These are phyloP conservation scores for Parelbella ahira DNA, from an alignment of 2,888 invertebrate genomes.

Conservation along the genomic window DNA sequence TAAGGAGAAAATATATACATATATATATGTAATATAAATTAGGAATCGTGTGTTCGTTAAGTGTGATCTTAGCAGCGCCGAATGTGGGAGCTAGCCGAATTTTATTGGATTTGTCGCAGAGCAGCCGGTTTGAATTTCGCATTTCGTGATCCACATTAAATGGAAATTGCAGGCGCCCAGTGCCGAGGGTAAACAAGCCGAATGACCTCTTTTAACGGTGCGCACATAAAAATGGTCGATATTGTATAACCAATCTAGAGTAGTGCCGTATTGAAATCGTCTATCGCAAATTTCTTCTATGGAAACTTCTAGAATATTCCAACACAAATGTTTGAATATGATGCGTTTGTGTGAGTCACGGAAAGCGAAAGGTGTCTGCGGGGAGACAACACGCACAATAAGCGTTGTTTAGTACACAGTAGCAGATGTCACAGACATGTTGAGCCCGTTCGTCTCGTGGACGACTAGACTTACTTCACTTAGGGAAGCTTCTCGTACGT, in stretches of 20 bases:
- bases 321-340: too few species aligned
- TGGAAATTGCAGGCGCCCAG: slow-evolving; percentile 19
- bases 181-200: slow-evolving; percentile 14
- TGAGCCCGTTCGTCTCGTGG: slow-evolving; percentile 48
- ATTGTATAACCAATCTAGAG: slow-evolving; percentile 18
- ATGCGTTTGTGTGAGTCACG: slow-evolving; percentile 17
- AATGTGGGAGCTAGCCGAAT: slow-evolving; percentile 32
- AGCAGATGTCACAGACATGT: slow-evolving; percentile 58
- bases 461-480: slow-evolving; percentile 55
- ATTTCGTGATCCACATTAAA: slow-evolving; percentile 24
- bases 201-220: slow-evolving; percentile 24
- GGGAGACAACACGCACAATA: slow-evolving; percentile 37
- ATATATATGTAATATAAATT: too few species aligned
- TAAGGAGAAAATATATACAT: slow-evolving; percentile 70
- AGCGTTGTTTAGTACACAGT: slow-evolving; percentile 53
- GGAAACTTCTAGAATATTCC: too few species aligned
- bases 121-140: slow-evolving; percentile 16
- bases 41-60: slow-evolving; percentile 55
- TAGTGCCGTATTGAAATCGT: slow-evolving; percentile 6
- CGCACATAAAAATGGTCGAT: slow-evolving; percentile 16
- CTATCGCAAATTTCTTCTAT: too few species aligned
- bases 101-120: slow-evolving; percentile 24
- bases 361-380: slow-evolving; percentile 4
- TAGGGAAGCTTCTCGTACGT: slow-evolving; percentile 51
- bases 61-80: slow-evolving; percentile 40